phyloP scores from a whole-genome alignment of 2,888 invertebrate species.

The Drosophila incognita region DNA sequence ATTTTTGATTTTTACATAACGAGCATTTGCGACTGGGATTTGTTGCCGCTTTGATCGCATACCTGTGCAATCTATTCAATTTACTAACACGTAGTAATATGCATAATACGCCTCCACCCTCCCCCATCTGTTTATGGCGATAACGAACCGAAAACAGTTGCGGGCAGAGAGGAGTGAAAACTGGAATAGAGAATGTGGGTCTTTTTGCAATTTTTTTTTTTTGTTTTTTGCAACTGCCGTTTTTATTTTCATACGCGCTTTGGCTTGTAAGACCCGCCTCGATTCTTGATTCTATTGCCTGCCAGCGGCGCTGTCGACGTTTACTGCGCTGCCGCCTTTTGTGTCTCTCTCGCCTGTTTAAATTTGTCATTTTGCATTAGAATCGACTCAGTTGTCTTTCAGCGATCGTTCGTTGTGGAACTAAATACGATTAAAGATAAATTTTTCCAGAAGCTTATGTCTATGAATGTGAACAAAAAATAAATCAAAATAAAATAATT shows the following conservation, averaged over 20 bases:
- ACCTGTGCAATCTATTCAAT: constrained; percentile 41
- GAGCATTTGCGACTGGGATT: constrained; percentile 61
- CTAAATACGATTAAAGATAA: constrained; percentile 7
- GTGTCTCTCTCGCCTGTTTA: constrained; percentile 48
- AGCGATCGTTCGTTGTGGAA: constrained; percentile 64
- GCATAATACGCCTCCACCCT: neutral
- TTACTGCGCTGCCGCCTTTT: constrained; percentile 18
- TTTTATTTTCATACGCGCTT: constrained; percentile 29
- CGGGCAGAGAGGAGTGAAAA: constrained; percentile 6
- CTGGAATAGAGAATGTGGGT: constrained; percentile 46
- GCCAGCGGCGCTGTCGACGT: constrained; percentile 6
- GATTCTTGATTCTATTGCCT: constrained; percentile 23
- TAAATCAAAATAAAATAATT: neutral
- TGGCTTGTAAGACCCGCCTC: constrained; percentile 12
- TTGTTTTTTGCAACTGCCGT: constrained; percentile 29
- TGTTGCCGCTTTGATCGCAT: constrained; percentile 25
- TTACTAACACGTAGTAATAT: constrained; percentile 60
- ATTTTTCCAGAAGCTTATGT: constrained; percentile 1
- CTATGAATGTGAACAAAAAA: neutral
- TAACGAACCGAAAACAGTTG: constrained; percentile 5
- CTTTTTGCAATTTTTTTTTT: constrained; percentile 61
- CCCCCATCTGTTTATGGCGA: neutral
- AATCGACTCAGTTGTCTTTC: constrained; percentile 60
- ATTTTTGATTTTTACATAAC: constrained; percentile 59
- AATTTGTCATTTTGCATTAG: constrained; percentile 49